Conservation (phyloP, 2,797 vertebrate genomes). For the Urocyon cinereoargenteus region DNA sequence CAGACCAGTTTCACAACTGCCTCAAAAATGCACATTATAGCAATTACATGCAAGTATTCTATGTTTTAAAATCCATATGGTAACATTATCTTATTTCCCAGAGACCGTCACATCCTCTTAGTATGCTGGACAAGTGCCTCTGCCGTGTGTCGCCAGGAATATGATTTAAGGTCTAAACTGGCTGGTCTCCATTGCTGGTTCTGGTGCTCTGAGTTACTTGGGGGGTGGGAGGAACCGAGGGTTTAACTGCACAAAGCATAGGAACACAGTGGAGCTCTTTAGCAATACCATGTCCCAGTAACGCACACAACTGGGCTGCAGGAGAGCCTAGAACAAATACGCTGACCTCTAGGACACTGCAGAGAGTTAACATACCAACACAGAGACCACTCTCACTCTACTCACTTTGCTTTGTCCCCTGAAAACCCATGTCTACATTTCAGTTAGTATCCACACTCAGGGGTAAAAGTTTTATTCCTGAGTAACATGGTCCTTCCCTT, state of each 20-base stretch:
- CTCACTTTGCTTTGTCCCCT: not conserved
- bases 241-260: not conserved
- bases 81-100: not conserved
- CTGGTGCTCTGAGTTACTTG: not conserved
- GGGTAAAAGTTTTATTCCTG: not conserved
- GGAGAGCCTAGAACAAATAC: not conserved
- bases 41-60: slow-evolving; percentile 61
- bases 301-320: not conserved
- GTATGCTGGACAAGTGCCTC: not conserved
- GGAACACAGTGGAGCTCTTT: not conserved
- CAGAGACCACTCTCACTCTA: not conserved
- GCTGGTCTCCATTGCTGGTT: not conserved
- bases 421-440: not conserved
- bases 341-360: not conserved
- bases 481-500: not conserved
- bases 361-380: not conserved
- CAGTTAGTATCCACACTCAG: not conserved
- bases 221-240: not conserved
- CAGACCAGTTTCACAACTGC: slow-evolving; percentile 66
- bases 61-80: not conserved
- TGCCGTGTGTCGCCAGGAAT: not conserved
- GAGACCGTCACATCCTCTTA: not conserved
- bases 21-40: slow-evolving; percentile 65
- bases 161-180: not conserved
- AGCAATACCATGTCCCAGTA: not conserved